Evolutionary conservation across 2,888 invertebrate species (phyloP), one percentile per base, ranked within the genome.

Genomic region (Hoplodrina ambigua): DNA sequence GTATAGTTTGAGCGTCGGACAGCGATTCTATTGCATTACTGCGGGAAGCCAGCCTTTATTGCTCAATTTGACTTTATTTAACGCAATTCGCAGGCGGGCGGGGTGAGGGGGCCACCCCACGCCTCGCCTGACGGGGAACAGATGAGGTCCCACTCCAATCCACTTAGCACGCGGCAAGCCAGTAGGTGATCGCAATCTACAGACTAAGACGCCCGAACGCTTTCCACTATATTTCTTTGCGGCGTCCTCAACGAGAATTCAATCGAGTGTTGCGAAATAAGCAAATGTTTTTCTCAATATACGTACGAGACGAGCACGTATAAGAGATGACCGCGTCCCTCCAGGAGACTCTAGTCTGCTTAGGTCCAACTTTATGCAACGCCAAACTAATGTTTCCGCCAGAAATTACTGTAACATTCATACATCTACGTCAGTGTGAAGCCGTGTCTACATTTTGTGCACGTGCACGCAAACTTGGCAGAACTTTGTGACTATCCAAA

Each of bases 21-120:
- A 91, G 89, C 91, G 91, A 89, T 91, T 90, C 93, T 91, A 93
- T 94, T 92, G 94, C 93, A 94, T 95, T 95, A 94, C 91, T 87
- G 92, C 91, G 92, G 92, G 90, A 87, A 91, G 90, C 93, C 91
- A 88, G 93, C 93, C 94, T 95, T 95, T 96, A 96, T 96, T 95
- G 95, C 95, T 96, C 96, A 96, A 96, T 96, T 96, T 95, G 94
- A 94, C 95, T 95, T 95, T 95, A 95, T 95, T 96, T 95, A 95
- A 94, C 94, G 91, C 93, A 92, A 91, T 91, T 91, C 91, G 85
- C 88, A 85, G 78, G 89, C 88, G 85, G 75, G 74, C 80, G 78
- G 78, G 84, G 81, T 13, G 71, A 19, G 68, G 80, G 83, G 84
- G 80, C 87, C 88, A 84, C 88, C 88, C 86, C 84, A 84, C 86